A percentile compares a stretch with the other conserved stretches of the same genome.
phyloP scores from a whole-genome alignment of 2,797 vertebrate genomes.

The Sebastes diploproa region DNA sequence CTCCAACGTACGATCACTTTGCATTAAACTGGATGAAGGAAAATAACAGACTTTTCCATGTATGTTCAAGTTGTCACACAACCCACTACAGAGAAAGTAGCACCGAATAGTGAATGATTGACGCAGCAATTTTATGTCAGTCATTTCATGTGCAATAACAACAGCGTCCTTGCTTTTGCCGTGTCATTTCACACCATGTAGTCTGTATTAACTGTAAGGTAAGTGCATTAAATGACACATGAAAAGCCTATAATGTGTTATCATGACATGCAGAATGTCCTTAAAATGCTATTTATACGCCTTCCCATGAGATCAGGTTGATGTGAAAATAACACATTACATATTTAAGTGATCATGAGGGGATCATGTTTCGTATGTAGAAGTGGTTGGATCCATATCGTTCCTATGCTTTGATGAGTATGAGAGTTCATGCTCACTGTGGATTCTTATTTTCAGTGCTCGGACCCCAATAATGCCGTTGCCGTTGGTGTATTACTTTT shows the following conservation, averaged over 20 bases:
- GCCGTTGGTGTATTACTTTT: background rate
- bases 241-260: background rate
- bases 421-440: background rate
- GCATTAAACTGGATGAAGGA: no score
- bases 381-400: rapidly evolving
- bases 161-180: rapidly evolving
- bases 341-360: background rate
- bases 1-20: no score
- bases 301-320: no score
- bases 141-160: background rate
- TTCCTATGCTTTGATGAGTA: rapidly evolving
- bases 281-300: no score
- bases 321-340: background rate
- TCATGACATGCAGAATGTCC: no score
- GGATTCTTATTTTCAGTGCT: background rate
- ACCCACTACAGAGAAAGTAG: background rate
- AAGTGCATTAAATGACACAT: background rate
- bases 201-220: no score
- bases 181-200: no score
- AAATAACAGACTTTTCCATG: no score
- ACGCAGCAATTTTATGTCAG: no score
- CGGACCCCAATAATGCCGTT: background rate
- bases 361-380: no score
- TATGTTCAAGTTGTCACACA: background rate
- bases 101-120: no score